Percentiles rank a stretch among this genome's conserved stretches.
phyloP scores from a whole-genome alignment of 2,113 vertebrate species.

The Ophiodon elongatus region DNA sequence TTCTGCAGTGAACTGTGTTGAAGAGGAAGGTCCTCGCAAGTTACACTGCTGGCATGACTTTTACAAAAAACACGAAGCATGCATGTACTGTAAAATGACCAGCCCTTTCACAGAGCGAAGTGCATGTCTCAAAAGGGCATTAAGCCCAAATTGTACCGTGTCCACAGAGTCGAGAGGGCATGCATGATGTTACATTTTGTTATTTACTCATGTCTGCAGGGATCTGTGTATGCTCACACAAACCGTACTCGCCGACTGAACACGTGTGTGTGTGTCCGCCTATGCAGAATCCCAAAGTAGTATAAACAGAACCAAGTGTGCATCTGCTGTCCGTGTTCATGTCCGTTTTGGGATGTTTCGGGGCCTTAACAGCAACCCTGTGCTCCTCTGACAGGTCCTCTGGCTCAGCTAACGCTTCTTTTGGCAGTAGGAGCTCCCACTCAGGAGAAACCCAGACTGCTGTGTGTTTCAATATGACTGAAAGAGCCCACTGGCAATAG shows the following conservation, averaged over 20 bases:
- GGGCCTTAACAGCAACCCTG: conserved; percentile 38
- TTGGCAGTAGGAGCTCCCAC: conserved; percentile 25
- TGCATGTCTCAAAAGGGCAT: background rate
- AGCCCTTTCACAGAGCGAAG: background rate
- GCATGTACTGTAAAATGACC: background rate
- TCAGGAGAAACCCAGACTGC: conserved; percentile 21
- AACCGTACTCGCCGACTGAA: background rate
- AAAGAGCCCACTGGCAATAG: conserved; percentile 26
- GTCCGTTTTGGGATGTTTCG: conserved; percentile 10
- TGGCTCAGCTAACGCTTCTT: conserved; percentile 46
- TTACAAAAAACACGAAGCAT: conserved; percentile 2
- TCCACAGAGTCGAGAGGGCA: background rate
- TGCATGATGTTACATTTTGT: background rate
- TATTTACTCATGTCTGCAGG: background rate
- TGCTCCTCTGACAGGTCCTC: conserved; percentile 27
- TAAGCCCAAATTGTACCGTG: background rate
- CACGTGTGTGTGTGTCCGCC: background rate
- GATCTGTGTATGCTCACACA: background rate
- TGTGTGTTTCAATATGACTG: conserved; percentile 49
- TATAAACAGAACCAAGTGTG: background rate
- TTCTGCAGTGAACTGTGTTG: background rate
- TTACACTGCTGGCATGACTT: background rate
- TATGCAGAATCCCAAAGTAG: conserved; percentile 10
- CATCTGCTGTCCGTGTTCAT: background rate
- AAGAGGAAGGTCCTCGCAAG: conserved; percentile 8